Conservation (phyloP, 2,113 vertebrate genomes). For the Manacus vitellinus region DNA sequence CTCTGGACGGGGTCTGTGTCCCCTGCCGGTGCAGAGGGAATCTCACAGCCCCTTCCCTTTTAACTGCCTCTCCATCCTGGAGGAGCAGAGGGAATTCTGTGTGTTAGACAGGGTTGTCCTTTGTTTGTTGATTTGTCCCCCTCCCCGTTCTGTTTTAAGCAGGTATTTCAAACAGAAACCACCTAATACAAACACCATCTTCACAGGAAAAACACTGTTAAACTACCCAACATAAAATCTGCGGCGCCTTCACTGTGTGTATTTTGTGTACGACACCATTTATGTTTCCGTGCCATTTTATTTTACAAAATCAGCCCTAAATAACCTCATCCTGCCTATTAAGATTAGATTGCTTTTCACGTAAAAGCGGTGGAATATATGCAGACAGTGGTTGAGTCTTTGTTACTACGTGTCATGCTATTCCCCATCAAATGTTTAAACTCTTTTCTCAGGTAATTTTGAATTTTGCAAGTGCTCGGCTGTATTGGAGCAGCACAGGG, state of each 20-base stretch:
- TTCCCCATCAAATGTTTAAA: background rate
- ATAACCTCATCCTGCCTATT: background rate
- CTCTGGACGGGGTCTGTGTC: background rate
- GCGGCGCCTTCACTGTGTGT: background rate
- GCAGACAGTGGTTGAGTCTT: background rate
- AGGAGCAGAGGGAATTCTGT: background rate
- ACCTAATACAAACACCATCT: background rate
- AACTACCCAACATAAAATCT: background rate
- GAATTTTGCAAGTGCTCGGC: background rate
- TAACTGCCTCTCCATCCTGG: background rate
- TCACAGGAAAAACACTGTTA: background rate
- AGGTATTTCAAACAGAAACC: slow-evolving; percentile 1
- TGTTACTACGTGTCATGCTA: background rate
- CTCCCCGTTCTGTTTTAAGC: background rate
- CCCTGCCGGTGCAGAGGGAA: background rate
- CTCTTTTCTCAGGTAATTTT: background rate
- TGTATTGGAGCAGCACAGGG: background rate
- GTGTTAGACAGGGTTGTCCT: background rate
- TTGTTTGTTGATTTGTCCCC: slow-evolving; percentile 16
- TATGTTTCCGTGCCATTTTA: background rate
- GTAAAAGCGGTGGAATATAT: background rate
- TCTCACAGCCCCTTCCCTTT: background rate
- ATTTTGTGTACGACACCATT: background rate
- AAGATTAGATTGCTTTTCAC: background rate
- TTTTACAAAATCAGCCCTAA: background rate